Evolutionary conservation across 2,888 invertebrate genomes (phyloP), one percentile per base, ranked within the genome.

Genomic region (Rhaphigaster nebulosa): DNA sequence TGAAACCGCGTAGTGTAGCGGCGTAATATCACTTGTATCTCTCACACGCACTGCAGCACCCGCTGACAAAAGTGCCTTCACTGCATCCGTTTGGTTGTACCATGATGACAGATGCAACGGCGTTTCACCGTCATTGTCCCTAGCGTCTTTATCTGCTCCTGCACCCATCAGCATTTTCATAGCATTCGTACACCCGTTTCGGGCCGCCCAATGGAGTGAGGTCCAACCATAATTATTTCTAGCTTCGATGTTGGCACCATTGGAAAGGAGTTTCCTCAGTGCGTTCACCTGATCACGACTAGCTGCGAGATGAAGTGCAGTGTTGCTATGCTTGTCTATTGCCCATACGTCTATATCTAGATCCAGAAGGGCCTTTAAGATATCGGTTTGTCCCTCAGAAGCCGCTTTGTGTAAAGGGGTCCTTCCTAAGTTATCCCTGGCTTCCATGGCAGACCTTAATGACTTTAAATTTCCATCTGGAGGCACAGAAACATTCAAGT

Each of bases 41-140:
- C 80, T 80, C 41, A 45, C 26, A 80, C 41, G 41, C 41, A 80
- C 45, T 2, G 41, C 41, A n/a, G 80, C 80, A 41, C 80, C 80
- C 2, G 38, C 26, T 41, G 80, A 38, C 23, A 80, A 26, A 41
- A 80, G 80, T 10, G 26, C 26, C 80, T 45, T 80, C 41, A 80
- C 80, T 20, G 80, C 80, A n/a, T 80, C 80, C 13, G 80, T 80
- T 8, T 80, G 80, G 41, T 80, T 80, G 26, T 80, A 80, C 80
- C 80, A 80, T 8, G 45, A n/a, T 26, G 80, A 38, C 20, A 80
- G 26, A 80, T 80, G 80, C 41, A 80, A 13, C 4, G 80, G 80
- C 8, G 80, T 80, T 41, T 80, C 80, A 8, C 80, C 80, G 13
- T 80, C 80, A 80, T 80, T 80, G 41, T 80, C 80, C 20, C 80